phyloP scores from a whole-genome alignment of 2,888 invertebrate species.

The Lasioglossum morio region DNA sequence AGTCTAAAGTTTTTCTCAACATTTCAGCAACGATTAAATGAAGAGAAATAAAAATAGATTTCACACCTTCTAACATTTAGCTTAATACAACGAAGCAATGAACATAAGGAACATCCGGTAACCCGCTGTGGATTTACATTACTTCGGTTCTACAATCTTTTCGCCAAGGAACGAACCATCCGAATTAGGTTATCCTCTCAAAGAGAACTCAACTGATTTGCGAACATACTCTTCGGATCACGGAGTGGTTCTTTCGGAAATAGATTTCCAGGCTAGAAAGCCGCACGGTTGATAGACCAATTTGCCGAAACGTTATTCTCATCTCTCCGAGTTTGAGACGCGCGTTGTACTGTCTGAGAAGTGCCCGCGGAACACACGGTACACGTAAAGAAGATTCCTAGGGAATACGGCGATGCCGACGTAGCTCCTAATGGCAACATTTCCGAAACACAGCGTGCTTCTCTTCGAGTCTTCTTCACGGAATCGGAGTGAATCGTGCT shows the following conservation, averaged over 20 bases:
- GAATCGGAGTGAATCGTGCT: slow-evolving; percentile 15
- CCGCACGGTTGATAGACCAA: slow-evolving; percentile 38
- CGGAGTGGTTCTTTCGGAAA: slow-evolving; percentile 4
- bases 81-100: background rate
- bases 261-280: slow-evolving; percentile 24
- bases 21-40: background rate
- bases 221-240: background rate
- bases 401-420: slow-evolving; percentile 25
- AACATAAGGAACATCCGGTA: background rate
- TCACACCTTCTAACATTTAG: background rate
- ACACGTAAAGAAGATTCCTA: slow-evolving; percentile 33
- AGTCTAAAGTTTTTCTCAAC: background rate
- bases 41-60: background rate
- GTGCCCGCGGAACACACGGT: slow-evolving; percentile 29
- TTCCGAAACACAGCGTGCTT: slow-evolving; percentile 26
- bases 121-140: background rate
- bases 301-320: slow-evolving; percentile 49
- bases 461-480: slow-evolving; percentile 9
- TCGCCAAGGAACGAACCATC: background rate
- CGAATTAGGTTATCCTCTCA: background rate
- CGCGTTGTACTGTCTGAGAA: slow-evolving; percentile 5
- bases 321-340: slow-evolving; percentile 9
- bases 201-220: background rate
- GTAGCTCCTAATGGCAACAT: slow-evolving; percentile 35
- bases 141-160: background rate